phyloP scores from a whole-genome alignment of 2,888 invertebrate genomes.

The Zeuzera pyrina region DNA sequence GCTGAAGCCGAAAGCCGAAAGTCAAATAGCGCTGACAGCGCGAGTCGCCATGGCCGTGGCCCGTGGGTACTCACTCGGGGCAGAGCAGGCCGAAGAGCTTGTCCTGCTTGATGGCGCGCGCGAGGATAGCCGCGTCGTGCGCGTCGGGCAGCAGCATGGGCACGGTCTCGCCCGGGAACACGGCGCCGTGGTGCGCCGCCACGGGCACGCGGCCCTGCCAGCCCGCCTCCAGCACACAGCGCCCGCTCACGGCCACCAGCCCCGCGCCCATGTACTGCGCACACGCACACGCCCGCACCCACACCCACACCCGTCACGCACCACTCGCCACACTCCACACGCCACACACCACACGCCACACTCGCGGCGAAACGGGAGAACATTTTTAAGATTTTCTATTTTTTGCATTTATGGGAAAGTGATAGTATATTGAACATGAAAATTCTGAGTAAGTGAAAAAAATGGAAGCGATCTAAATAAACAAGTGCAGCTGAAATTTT shows the following conservation, averaged over 20 bases:
- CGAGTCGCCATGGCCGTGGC: background rate
- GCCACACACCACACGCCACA: background rate
- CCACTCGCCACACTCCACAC: background rate
- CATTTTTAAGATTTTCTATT: background rate
- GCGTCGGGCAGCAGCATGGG: constrained; percentile 48
- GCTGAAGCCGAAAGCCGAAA: too few species aligned
- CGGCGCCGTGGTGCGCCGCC: constrained; percentile 41
- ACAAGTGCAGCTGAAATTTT: too few species aligned
- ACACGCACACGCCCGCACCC: background rate
- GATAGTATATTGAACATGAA: too few species aligned
- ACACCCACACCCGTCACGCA: background rate
- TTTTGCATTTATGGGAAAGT: too few species aligned
- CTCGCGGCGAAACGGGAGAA: too few species aligned
- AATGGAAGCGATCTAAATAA: too few species aligned
- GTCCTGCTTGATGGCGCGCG: constrained; percentile 29
- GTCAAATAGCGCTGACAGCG: too few species aligned
- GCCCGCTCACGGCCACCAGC: constrained; percentile 36
- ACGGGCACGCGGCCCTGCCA: constrained; percentile 49
- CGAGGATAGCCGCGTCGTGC: constrained; percentile 29
- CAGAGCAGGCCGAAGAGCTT: constrained; percentile 55
- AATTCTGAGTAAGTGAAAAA: too few species aligned
- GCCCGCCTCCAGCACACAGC: constrained; percentile 49
- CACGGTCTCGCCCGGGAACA: constrained; percentile 65
- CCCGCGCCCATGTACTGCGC: constrained; percentile 51
- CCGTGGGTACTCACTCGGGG: constrained; percentile 38